phyloP scores from a whole-genome alignment of 2,888 invertebrate species.

The Lithophane socia region DNA sequence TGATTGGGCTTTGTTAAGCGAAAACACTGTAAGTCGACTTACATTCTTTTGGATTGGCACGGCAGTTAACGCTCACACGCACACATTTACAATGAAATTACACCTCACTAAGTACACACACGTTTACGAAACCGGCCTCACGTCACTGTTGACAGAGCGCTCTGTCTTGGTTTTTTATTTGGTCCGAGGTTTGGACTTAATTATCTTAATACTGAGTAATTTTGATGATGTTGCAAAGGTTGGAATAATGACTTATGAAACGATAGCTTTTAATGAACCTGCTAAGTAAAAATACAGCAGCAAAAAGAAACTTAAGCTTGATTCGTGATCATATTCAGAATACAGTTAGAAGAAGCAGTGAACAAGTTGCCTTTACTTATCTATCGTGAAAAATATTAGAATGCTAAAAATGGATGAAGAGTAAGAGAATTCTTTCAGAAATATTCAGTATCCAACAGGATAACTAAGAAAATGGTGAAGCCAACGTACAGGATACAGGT shows the following conservation, averaged over 20 bases:
- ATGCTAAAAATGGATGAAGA: background rate
- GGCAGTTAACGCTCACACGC: too few relatives aligned
- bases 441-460: background rate
- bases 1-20: too few relatives aligned
- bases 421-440: background rate
- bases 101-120: too few relatives aligned
- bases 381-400: background rate
- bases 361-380: background rate
- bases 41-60: too few relatives aligned
- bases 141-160: too few relatives aligned
- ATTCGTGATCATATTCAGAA: background rate
- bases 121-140: too few relatives aligned
- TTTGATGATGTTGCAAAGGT: constrained; percentile 14
- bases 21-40: too few relatives aligned
- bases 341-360: background rate
- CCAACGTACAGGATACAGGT: background rate
- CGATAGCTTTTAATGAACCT: background rate
- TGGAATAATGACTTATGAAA: background rate
- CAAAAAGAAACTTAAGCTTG: background rate
- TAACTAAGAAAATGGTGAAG: background rate
- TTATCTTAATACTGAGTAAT: constrained; percentile 16
- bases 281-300: background rate
- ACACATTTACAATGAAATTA: too few relatives aligned
- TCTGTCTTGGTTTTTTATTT: too few relatives aligned
- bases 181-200: too few relatives aligned